phyloP scores from a whole-genome alignment of 2,888 invertebrate genomes.

The Dolomedes plantarius region DNA sequence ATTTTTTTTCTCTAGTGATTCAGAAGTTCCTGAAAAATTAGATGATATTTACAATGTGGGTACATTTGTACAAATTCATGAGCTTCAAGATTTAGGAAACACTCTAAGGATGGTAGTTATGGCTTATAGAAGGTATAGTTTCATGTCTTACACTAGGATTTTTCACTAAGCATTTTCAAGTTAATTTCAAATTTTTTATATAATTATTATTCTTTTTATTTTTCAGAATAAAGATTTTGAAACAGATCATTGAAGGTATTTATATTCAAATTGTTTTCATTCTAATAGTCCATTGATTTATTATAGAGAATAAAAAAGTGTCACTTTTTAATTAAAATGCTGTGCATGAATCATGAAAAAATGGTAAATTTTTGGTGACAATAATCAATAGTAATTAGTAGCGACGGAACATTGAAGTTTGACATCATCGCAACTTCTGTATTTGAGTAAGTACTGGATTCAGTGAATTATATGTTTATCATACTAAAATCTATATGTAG shows the following conservation, averaged over 20 bases:
- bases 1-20: conserved; percentile 80
- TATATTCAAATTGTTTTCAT: too few species aligned
- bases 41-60: conserved; percentile 93
- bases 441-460: too few species aligned
- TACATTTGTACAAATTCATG: conserved; percentile 98
- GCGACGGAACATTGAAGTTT: too few species aligned
- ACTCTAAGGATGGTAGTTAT: conserved; percentile 93
- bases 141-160: not conserved
- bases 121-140: conserved; percentile 87
- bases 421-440: too few species aligned
- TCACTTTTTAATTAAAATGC: too few species aligned
- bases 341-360: too few species aligned
- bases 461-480: too few species aligned
- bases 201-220: conserved; percentile 5
- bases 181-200: not conserved
- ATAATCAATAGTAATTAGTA: too few species aligned
- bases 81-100: conserved; percentile 96
- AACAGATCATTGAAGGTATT: conserved; percentile 85
- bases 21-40: conserved; percentile 88
- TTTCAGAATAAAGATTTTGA: conserved; percentile 72
- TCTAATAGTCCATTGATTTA: too few species aligned
- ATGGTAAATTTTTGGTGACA: too few species aligned
- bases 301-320: too few species aligned
- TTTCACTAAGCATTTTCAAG: not conserved
- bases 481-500: too few species aligned